Conservation (phyloP, 2,113 vertebrate species). For the Bujurquina vittata region DNA sequence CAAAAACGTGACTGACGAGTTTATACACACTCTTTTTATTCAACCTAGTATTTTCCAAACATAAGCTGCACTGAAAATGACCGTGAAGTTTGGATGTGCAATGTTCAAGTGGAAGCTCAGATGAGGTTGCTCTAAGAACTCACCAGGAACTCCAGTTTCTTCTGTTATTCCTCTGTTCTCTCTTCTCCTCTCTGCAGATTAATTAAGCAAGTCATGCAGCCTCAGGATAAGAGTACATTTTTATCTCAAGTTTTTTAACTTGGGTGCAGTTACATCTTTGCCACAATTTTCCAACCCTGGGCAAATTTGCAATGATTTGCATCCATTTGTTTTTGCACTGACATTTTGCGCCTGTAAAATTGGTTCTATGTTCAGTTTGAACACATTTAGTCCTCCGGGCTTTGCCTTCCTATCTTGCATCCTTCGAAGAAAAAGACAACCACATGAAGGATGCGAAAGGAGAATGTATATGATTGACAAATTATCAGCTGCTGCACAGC, state of each 20-base stretch:
- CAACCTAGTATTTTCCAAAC: not conserved
- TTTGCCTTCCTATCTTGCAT: not conserved
- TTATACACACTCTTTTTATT: not conserved
- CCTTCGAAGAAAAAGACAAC: not conserved
- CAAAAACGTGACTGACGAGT: not conserved
- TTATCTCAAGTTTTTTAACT: not conserved
- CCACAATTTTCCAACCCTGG: not conserved
- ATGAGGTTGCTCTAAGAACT: not conserved
- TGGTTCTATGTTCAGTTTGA: not conserved
- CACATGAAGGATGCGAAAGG: not conserved
- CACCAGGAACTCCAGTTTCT: not conserved
- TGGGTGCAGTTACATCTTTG: not conserved
- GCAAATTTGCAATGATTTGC: not conserved
- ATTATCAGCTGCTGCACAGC: not conserved
- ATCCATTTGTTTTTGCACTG: not conserved
- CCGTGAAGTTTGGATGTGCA: not conserved
- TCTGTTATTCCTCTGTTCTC: not conserved
- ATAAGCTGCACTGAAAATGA: not conserved
- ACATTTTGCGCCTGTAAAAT: not conserved
- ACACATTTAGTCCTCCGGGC: not conserved
- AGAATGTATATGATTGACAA: not conserved
- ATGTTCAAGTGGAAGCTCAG: not conserved
- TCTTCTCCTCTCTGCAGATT: slow-evolving; percentile 1
- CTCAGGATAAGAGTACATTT: not conserved
- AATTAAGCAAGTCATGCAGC: not conserved